Evolutionary conservation across 2,113 vertebrate genomes (phyloP), one percentile per base, ranked within the genome.

Genomic region (Xiphophorus couchianus): DNA sequence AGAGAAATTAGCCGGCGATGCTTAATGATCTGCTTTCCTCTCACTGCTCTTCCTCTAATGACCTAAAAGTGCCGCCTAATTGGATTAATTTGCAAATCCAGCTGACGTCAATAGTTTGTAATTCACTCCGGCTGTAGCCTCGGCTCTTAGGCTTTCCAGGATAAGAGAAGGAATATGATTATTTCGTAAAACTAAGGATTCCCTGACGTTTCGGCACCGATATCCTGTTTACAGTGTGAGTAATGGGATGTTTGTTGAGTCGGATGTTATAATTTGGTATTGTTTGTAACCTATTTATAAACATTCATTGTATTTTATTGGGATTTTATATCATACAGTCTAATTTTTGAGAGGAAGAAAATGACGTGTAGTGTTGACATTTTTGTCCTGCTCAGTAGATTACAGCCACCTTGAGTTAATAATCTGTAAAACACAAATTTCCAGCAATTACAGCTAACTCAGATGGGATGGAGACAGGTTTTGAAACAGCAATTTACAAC

Each of bases 1-100:
- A 78, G 82, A 88, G 93, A 82, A 86, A 88, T 87, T 73, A 89
- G 90, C 62, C 68, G 5, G 35, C 42, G 72, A 81, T 74, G 80
- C 82, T 69, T 82, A 88, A 84, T 86, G 84, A 85, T 79, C 82
- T 79, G 28, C 80, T 72, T 77, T 82, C 42, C 44, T 74, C 76
- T 61, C 58, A 80, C 63, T 73, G 69, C 75, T 87, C 86, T 84
- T 81, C 62, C 65, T 80, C 84, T 91, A 92, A 93, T 86, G 78
- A 76, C 89, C 81, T 86, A 71, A 88, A 88, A 82, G 83, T 83
- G 37, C 83, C 39, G 76, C 78, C 88, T 90, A 94, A 94, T 91
- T 91, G 88, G 90, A 92, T 93, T 94, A 91, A 93, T 42, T 93
- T 91, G 74, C 74, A 87, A 88, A 91, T 91, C 86, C 84, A 82